Percentiles rank a stretch among this genome's conserved stretches.
Evolutionary conservation across 2,888 invertebrate species (phyloP).

Genomic region (Erynnis tages): DNA sequence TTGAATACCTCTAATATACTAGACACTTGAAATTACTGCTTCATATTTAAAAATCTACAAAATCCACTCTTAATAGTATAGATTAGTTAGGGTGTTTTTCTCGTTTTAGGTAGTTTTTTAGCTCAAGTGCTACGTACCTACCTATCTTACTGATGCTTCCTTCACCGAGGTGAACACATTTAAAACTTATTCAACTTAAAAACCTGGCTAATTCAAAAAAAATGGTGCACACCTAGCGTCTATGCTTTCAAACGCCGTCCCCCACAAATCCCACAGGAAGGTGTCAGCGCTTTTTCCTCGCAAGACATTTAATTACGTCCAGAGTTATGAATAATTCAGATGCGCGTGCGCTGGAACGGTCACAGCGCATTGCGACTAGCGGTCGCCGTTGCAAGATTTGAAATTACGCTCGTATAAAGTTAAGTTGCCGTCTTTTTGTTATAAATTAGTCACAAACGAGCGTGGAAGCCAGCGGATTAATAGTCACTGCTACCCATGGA

Average conservation of each 20-base stretch:
- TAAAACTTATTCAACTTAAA: neutral
- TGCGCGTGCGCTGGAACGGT: conserved; percentile 68
- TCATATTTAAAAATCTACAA: too few species aligned
- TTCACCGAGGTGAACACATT: too few species aligned
- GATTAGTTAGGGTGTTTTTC: too few species aligned
- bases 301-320: conserved; percentile 73
- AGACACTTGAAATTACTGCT: too few species aligned
- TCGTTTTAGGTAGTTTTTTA: too few species aligned
- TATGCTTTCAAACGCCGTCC: conserved; percentile 28
- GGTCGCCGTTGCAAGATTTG: conserved; percentile 50
- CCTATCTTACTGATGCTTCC: too few species aligned
- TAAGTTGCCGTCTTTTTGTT: neutral
- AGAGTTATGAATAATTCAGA: conserved; percentile 71
- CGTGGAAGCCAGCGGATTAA: too few species aligned
- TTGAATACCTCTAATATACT: too few species aligned
- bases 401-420: conserved; percentile 40
- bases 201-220: neutral
- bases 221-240: neutral
- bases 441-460: too few species aligned
- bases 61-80: too few species aligned
- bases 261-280: conserved; percentile 62
- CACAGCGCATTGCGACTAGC: conserved; percentile 69
- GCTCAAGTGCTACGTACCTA: too few species aligned
- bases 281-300: conserved; percentile 67
- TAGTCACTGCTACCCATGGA: too few species aligned